These are phyloP conservation scores for Crotalus helleri DNA, from an alignment of 2,113 vertebrate genomes.

Conservation along the genomic window DNA sequence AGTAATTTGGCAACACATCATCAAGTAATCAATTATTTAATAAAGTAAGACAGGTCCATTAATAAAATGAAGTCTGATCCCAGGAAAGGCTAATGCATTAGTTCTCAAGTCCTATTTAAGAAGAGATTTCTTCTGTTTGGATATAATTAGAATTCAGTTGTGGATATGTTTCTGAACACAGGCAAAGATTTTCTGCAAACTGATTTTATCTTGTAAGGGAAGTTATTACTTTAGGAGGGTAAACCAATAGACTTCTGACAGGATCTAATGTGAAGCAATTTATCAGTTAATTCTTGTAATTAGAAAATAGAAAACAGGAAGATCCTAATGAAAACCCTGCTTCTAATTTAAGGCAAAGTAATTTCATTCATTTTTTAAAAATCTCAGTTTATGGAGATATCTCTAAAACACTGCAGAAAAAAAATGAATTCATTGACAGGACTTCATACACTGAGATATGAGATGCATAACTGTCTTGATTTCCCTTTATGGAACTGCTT, in stretches of 20 bases:
- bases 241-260: background rate
- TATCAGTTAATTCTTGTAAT: background rate
- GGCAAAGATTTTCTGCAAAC: background rate
- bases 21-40: background rate
- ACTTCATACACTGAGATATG: background rate
- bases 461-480: too few species aligned
- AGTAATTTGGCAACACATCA: background rate
- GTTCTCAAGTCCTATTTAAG: background rate
- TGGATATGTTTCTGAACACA: background rate
- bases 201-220: background rate
- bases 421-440: background rate
- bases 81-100: background rate
- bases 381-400: background rate
- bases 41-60: background rate
- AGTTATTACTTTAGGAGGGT: background rate
- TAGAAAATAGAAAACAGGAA: constrained; percentile 9
- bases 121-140: background rate
- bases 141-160: background rate
- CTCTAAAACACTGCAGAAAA: background rate
- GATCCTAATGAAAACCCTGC: constrained; percentile 15
- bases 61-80: background rate
- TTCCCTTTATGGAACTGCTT: background rate
- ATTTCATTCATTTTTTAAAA: constrained; percentile 17
- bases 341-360: constrained; percentile 18
- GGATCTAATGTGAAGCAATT: background rate